A percentile compares a stretch with the other conserved stretches of the same genome.
phyloP scores from a whole-genome alignment of 2,113 vertebrate species.

The Bufo bufo region DNA sequence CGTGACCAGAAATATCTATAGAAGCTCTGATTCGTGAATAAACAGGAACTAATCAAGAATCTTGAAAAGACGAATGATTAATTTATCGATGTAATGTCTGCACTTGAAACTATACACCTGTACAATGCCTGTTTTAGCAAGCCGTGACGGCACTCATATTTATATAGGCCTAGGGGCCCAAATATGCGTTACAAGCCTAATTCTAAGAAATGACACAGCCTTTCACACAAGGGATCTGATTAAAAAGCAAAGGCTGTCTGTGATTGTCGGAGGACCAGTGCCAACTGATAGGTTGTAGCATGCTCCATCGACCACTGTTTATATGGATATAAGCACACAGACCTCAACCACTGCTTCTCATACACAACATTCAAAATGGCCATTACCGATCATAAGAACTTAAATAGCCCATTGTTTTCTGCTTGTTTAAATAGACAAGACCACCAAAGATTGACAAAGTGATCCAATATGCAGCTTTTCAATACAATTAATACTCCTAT shows the following conservation, averaged over 20 bases:
- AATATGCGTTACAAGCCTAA: conserved; percentile 3
- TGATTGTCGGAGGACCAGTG: conserved; percentile 11
- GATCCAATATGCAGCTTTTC: neutral
- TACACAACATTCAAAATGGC: neutral
- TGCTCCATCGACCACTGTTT: conserved; percentile 4
- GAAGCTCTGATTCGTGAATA: neutral
- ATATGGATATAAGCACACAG: neutral
- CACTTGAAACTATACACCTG: conserved; percentile 31
- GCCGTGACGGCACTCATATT: conserved; percentile 6
- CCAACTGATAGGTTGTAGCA: conserved; percentile 25
- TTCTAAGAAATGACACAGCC: conserved; percentile 10
- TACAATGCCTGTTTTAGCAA: conserved; percentile 1
- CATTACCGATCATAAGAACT: neutral
- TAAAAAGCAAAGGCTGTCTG: conserved; percentile 13
- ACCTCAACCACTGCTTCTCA: neutral
- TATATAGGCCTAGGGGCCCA: neutral
- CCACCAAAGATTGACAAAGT: neutral
- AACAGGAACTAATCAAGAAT: conserved; percentile 4
- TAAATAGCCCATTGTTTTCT: too few relatives aligned
- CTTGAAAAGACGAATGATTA: conserved; percentile 23
- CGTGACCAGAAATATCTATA: conserved; percentile 2
- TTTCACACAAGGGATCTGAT: neutral
- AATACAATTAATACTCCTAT: neutral
- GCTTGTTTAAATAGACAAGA: too few relatives aligned
- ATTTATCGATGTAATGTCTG: neutral